Percentiles rank a stretch among this genome's conserved stretches.
phyloP scores from a whole-genome alignment of 2,888 invertebrate genomes.

The Tuberolachnus salignus region DNA sequence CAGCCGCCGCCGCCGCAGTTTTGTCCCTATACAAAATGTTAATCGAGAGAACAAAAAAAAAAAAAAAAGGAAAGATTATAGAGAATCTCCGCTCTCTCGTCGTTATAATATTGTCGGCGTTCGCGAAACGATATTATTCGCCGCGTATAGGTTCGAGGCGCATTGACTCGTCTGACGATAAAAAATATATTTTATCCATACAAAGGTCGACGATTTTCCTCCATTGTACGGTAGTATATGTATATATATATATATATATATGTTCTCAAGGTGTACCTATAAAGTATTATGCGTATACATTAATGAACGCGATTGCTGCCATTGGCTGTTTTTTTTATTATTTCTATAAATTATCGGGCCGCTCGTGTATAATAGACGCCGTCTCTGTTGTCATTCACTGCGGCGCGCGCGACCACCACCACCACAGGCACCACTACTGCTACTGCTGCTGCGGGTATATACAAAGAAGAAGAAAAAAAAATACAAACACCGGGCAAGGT shows the following conservation, averaged over 20 bases:
- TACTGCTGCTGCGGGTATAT: not conserved
- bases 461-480: not conserved
- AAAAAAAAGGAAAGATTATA: no score
- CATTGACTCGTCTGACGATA: no score
- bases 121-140: no score
- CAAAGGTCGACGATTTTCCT: conserved; percentile 12
- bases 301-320: conserved; percentile 18
- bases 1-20: not conserved
- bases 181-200: no score
- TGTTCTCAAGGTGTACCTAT: not conserved
- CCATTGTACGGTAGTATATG: not conserved
- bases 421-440: not conserved
- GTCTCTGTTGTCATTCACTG: conserved; percentile 26
- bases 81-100: not conserved
- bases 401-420: not conserved
- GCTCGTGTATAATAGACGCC: not conserved
- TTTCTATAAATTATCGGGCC: not conserved
- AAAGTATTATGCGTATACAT: no score
- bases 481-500: conserved; percentile 6
- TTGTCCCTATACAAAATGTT: no score
- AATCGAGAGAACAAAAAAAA: no score
- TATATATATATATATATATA: not conserved
- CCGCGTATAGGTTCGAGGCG: not conserved
- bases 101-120: not conserved
- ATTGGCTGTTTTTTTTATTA: conserved; percentile 11